phyloP scores from a whole-genome alignment of 2,888 invertebrate genomes.

The Cataglyphis altisquamis region DNA sequence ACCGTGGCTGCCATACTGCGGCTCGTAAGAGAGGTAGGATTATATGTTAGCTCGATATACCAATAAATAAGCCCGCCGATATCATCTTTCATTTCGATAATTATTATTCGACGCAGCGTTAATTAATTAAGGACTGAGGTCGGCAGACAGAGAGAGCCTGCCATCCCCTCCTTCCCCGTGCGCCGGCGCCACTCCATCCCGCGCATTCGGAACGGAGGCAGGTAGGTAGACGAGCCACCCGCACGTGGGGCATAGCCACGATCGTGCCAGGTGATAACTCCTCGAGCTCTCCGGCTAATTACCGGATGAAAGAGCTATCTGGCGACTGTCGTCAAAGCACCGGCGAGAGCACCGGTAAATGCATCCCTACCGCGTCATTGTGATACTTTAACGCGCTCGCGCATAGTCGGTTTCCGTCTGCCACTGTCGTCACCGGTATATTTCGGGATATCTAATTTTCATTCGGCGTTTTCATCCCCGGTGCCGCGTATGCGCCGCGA shows the following conservation, averaged over 20 bases:
- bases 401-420: conserved; percentile 10
- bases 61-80: conserved; percentile 83
- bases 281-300: conserved; percentile 82
- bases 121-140: conserved; percentile 83
- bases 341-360: conserved; percentile 71
- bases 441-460: conserved; percentile 72
- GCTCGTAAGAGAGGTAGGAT: conserved; percentile 53
- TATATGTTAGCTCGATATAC: conserved; percentile 73
- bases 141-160: conserved; percentile 36
- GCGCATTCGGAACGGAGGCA: conserved; percentile 65
- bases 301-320: conserved; percentile 83
- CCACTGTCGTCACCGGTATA: conserved; percentile 12
- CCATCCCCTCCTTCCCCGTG: not conserved
- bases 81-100: conserved; percentile 85
- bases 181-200: conserved; percentile 17
- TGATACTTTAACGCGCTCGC: conserved; percentile 69
- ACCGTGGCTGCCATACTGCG: conserved; percentile 21
- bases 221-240: conserved; percentile 68
- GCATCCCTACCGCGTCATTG: conserved; percentile 73
- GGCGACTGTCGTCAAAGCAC: conserved; percentile 76
- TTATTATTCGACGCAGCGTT: conserved; percentile 84
- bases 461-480: conserved; percentile 56
- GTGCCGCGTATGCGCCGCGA: not conserved
- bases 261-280: conserved; percentile 82
- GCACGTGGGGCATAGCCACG: conserved; percentile 66